Evolutionary conservation across 1,140 invertebrate species (phyloP).

Genomic region (Pissodes strobi): DNA sequence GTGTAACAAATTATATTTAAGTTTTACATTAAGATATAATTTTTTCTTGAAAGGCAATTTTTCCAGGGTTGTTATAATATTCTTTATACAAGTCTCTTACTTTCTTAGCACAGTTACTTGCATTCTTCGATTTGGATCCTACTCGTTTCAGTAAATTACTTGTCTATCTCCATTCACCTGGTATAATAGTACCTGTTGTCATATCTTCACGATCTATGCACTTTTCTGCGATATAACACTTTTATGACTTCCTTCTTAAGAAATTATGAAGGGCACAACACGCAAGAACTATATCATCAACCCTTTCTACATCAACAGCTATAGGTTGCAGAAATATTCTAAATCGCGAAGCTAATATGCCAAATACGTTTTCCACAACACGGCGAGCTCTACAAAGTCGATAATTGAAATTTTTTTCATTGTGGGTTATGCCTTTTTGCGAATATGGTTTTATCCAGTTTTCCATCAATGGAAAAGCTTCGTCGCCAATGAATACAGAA

Average conservation of each 20-base stretch:
- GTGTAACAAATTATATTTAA: no score
- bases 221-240: not conserved
- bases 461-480: conserved; percentile 52
- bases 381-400: no score
- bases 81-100: conserved; percentile 2
- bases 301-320: conserved; percentile 33
- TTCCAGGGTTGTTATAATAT: conserved; percentile 2
- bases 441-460: conserved; percentile 58
- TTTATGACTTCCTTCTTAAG: conserved; percentile 39
- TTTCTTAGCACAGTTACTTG: conserved; percentile 1
- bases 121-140: conserved; percentile 13
- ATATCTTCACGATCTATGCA: conserved; percentile 22
- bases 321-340: conserved; percentile 7
- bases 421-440: conserved; percentile 40
- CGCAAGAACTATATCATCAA: conserved; percentile 46
- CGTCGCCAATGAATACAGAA: conserved; percentile 46
- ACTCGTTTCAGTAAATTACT: conserved; percentile 14
- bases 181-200: conserved; percentile 1
- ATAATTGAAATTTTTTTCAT: no score
- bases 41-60: conserved; percentile 5
- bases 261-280: conserved; percentile 51
- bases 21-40: no score
- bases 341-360: conserved; percentile 4
- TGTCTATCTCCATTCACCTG: conserved; percentile 23
- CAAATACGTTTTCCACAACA: not conserved